Percentiles rank a stretch among this genome's conserved stretches.
Conservation (phyloP, 1,140 invertebrate genomes). For the Brachionus asplanchnoidis region DNA sequence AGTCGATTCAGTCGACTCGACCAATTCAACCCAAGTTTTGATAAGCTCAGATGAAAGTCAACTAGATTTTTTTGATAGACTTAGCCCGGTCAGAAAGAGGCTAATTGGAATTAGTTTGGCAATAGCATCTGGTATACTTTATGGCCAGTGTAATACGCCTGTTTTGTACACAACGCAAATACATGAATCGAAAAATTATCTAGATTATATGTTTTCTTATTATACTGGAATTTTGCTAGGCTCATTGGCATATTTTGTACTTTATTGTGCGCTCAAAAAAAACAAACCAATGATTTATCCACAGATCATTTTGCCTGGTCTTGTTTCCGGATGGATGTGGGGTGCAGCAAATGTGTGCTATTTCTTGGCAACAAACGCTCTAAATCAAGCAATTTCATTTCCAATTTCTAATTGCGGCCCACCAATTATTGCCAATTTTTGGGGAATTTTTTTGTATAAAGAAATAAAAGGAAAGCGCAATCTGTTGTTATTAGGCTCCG, state of each 20-base stretch:
- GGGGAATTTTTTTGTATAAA: constrained; percentile 41
- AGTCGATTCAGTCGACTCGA: neutral
- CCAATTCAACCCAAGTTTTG: neutral
- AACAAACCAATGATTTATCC: constrained; percentile 56
- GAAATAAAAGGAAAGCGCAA: constrained; percentile 33
- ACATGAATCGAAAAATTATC: constrained; percentile 44
- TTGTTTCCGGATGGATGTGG: constrained; percentile 57
- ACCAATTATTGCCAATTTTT: constrained; percentile 45
- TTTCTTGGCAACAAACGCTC: constrained; percentile 57
- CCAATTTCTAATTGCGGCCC: constrained; percentile 52
- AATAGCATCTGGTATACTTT: constrained; percentile 43
- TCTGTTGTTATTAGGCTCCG: neutral
- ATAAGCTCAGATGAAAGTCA: neutral
- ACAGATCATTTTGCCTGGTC: constrained; percentile 53
- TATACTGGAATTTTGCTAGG: constrained; percentile 57
- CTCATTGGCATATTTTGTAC: constrained; percentile 54
- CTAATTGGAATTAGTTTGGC: constrained; percentile 40
- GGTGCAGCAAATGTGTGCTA: constrained; percentile 54
- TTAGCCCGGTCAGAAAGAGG: neutral
- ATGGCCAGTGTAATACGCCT: constrained; percentile 43
- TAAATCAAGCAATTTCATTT: constrained; percentile 57
- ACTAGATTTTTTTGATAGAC: neutral
- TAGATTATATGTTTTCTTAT: constrained; percentile 59
- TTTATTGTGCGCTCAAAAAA: constrained; percentile 52
- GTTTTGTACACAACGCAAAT: constrained; percentile 43